Conservation (phyloP, 2,113 vertebrate species). For the Sturnus vulgaris region DNA sequence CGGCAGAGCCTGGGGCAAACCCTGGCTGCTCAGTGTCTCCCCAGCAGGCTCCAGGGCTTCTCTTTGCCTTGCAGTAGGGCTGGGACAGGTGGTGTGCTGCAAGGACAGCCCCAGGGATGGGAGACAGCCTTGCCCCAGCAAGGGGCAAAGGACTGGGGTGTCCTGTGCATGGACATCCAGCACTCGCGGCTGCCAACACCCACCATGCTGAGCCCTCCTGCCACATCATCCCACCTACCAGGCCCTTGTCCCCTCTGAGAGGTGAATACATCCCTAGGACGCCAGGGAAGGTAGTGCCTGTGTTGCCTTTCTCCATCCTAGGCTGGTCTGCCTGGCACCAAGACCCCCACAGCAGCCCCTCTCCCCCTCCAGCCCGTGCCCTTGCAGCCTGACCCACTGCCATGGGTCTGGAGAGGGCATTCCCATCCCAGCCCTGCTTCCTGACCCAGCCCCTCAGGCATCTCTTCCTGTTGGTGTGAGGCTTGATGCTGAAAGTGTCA, state of each 20-base stretch:
- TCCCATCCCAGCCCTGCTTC: neutral
- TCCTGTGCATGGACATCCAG: fast-evolving
- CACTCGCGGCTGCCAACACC: fast-evolving
- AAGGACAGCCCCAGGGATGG: neutral
- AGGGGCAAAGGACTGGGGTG: neutral
- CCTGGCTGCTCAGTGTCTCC: neutral
- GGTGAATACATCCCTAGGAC: neutral
- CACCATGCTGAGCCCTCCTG: fast-evolving
- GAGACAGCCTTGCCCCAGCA: neutral
- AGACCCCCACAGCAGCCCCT: neutral
- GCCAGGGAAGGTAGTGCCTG: neutral
- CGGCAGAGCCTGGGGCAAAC: neutral
- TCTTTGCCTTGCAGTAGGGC: neutral
- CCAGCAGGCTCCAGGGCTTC: neutral
- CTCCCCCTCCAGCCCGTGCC: fast-evolving
- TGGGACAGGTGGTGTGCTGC: neutral
- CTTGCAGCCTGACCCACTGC: neutral
- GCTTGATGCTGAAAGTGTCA: neutral
- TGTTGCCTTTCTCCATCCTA: neutral
- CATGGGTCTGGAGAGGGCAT: neutral
- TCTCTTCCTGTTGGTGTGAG: neutral
- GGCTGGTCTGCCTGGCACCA: neutral
- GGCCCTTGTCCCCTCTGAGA: neutral
- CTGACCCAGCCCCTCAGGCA: neutral
- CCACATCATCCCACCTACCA: fast-evolving